These are phyloP conservation scores for Eubasilissa regina DNA, from an alignment of 1,140 invertebrate genomes.

Conservation along the genomic window DNA sequence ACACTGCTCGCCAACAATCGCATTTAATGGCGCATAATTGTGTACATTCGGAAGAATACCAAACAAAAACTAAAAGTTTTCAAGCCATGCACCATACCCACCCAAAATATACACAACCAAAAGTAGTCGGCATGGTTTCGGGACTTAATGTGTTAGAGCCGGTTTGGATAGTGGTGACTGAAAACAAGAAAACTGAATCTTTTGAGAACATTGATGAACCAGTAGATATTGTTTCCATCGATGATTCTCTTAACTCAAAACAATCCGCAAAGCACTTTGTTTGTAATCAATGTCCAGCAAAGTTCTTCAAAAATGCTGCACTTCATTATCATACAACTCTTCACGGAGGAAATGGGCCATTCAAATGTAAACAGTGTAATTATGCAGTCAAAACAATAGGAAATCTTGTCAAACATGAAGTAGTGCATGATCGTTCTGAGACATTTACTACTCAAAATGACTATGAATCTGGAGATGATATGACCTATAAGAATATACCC, in stretches of 20 bases:
- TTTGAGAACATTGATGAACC: conserved; percentile 12
- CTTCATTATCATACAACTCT: conserved; percentile 82
- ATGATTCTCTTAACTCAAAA: conserved; percentile 41
- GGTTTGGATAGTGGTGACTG: conserved; percentile 68
- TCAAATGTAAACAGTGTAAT: conserved; percentile 87
- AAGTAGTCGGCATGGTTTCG: conserved; percentile 72
- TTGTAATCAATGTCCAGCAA: conserved; percentile 80
- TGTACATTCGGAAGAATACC: conserved; percentile 88
- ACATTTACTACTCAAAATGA: conserved; percentile 60
- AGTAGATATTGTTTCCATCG: conserved; percentile 8
- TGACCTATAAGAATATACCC: conserved; percentile 73
- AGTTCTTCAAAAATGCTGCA: conserved; percentile 79
- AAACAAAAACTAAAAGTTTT: conserved; percentile 82
- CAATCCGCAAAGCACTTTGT: conserved; percentile 65
- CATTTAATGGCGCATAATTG: conserved; percentile 82
- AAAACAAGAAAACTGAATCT: conserved; percentile 54
- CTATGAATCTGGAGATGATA: conserved; percentile 69
- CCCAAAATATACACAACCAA: conserved; percentile 76
- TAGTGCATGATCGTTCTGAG: conserved; percentile 63
- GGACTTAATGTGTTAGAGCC: conserved; percentile 61
- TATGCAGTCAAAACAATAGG: conserved; percentile 86
- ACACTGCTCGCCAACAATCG: conserved; percentile 79
- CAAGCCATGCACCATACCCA: conserved; percentile 78
- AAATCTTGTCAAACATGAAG: conserved; percentile 83
- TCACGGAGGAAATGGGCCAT: conserved; percentile 79